Base-by-base conservation (phyloP, 35 echinoderm and acorn worm genomes). In the Lytechinus pictus region DNA sequence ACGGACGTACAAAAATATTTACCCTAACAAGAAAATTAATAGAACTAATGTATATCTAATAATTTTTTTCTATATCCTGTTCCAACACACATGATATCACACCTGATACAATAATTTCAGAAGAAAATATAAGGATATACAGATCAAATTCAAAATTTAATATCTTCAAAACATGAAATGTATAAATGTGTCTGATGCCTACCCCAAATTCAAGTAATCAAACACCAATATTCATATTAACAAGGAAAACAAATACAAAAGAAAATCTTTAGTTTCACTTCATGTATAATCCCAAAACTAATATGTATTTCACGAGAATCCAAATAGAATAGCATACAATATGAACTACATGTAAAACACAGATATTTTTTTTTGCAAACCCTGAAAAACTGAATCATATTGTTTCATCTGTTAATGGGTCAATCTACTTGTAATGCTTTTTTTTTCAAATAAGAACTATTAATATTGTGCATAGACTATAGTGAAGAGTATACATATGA, bases 111-210 rank as follows among this genome's bases (percentile, higher is more conserved):
- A 9, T 2, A 9, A 58, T 5, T 79, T 79, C 66, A 24, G 16
- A 24, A 6, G 66, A 79, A 79, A 79, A 91, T 27, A 14, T 79
- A 79, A 24, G 19, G 6, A 72, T 72, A 21, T 44, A 44, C 33
- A 44, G 33, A 79, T 24, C 19, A 27, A 5, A 79, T 79, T 79
- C 66, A 79, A 79, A 44, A 79, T 79, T 79, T n/a, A 27, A 79
- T 79, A 79, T 79, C 66, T 79, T 79, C 66, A 79, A 79, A 79
- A 79, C 66, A 79, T 16, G n/a, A 79, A 79, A 79, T 14, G 66
- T 79, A 79, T 79, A 24, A 79, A 79, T 79, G 66, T 24, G n/a
- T 79, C n/a, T 79, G n/a, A n/a, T n/a, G 66, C 21, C n/a, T 79
- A 79, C 66, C 66, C 66, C 66, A 16, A 79, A 79, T 79, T 7